Evolutionary conservation across 2,888 invertebrate genomes (phyloP), one percentile per base, ranked within the genome.

Genomic region (Heliconius erato): DNA sequence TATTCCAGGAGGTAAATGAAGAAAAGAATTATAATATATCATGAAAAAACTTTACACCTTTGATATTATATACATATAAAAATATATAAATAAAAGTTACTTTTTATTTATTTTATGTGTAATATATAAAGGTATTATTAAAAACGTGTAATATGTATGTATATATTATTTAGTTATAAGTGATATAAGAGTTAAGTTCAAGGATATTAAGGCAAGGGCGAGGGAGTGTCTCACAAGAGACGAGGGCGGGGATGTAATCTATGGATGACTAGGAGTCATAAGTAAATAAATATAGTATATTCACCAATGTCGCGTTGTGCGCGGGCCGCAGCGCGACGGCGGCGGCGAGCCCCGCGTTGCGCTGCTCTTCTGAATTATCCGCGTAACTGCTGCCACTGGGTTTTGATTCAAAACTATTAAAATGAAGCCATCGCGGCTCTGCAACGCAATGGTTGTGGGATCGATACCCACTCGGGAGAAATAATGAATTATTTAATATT

Each of bases 331-430:
- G 91, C 84, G 94, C 92, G 4, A 92, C 93, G 1, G 93, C 86
- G 2, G 94, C 95, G 3, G 94, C 95, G 2, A 96, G 93, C 0
- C 96, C 94, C 79, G 93, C 93, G 71, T 91, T 90, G 12, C 94
- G 89, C 86, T 96, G 96, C 82, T 94, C 93, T 83, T 97, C 97
- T 85, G 96, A 86, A 89, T 97, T 97, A 87, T 97, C 97, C 35
- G 96, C 96, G 88, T 97, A 97, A 86, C 96, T 97, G 90, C 97
- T 97, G 82, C 97, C 96, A 72, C 97, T 97, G 85, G 0, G 85
- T 6, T 2, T n/a, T 59, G 2, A 23, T 74, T 59, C 28, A 74
- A 28, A 32, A 54, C 54, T 16, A 74, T 28, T 54, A 19, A 76
- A 12, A 65, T n/a, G 0, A 59, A 23, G 59, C 23, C 59, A 19